These are phyloP conservation scores for Aurelia sp. DNA, from an alignment of 30 jellyfish, hydroid and myxozoan species.

Conservation along the genomic window DNA sequence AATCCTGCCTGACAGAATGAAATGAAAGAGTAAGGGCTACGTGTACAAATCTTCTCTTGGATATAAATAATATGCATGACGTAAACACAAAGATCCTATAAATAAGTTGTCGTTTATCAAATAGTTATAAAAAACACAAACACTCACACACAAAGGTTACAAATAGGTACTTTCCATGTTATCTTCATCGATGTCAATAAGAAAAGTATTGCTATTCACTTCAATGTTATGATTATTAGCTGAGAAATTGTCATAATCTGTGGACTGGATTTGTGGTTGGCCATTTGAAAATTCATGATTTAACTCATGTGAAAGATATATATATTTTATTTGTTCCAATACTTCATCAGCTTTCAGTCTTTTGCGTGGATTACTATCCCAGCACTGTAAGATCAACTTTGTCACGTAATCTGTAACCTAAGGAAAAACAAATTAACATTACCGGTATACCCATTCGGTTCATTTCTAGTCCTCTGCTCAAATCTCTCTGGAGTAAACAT, in stretches of 20 bases:
- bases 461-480: too few species aligned
- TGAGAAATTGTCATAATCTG: neutral
- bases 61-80: too few species aligned
- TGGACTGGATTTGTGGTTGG: neutral
- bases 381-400: constrained; percentile 35
- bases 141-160: neutral
- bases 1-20: too few species aligned
- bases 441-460: too few species aligned
- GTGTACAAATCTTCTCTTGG: too few species aligned
- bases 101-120: too few species aligned
- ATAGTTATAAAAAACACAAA: too few species aligned
- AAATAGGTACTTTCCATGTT: neutral
- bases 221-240: neutral
- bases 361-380: constrained; percentile 39
- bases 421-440: too few species aligned
- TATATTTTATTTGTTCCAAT: constrained; percentile 27
- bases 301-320: constrained; percentile 28
- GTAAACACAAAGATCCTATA: too few species aligned
- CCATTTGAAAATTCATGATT: constrained; percentile 3
- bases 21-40: too few species aligned
- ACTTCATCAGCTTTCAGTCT: constrained; percentile 40
- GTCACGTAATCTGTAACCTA: constrained; percentile 22
- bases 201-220: constrained; percentile 3
- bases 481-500: too few species aligned
- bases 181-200: neutral